Evolutionary conservation across 2,888 invertebrate genomes (phyloP).

Genomic region (Strigamia crassipes): DNA sequence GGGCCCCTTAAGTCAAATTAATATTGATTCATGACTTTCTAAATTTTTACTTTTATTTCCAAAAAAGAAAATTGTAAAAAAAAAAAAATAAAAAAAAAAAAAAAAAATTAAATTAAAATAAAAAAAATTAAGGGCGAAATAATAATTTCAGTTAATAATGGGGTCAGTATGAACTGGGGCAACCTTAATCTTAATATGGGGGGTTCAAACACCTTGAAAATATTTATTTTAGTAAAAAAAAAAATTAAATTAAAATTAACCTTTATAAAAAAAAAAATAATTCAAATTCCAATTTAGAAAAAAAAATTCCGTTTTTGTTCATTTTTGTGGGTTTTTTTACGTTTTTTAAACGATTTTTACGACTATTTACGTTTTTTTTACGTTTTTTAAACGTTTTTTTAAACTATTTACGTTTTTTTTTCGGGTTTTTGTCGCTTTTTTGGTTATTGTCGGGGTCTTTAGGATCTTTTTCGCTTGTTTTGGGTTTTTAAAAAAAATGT

Average conservation of each 20-base stretch:
- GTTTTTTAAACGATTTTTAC: too few species aligned
- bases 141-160: not conserved
- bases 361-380: too few species aligned
- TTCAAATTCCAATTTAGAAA: too few species aligned
- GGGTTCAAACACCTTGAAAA: not conserved
- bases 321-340: too few species aligned
- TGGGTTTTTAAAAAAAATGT: too few species aligned
- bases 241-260: not conserved
- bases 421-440: too few species aligned
- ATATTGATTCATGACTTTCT: conserved; percentile 27
- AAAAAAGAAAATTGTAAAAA: not conserved
- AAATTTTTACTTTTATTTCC: not conserved
- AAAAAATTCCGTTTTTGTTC: too few species aligned
- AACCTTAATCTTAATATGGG: not conserved
- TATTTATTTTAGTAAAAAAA: not conserved
- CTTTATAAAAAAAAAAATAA: not conserved
- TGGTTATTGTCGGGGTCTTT: too few species aligned
- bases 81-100: not conserved
- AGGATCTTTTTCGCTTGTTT: too few species aligned
- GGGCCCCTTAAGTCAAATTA: conserved; percentile 34
- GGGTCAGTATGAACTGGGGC: not conserved
- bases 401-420: too few species aligned
- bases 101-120: not conserved
- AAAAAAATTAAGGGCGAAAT: not conserved
- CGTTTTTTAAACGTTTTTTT: too few species aligned